A percentile compares a stretch with the other conserved stretches of the same genome.
Evolutionary conservation across 53 echinoderm and acorn worm genomes (phyloP).

Genomic region (Henricia sp.): DNA sequence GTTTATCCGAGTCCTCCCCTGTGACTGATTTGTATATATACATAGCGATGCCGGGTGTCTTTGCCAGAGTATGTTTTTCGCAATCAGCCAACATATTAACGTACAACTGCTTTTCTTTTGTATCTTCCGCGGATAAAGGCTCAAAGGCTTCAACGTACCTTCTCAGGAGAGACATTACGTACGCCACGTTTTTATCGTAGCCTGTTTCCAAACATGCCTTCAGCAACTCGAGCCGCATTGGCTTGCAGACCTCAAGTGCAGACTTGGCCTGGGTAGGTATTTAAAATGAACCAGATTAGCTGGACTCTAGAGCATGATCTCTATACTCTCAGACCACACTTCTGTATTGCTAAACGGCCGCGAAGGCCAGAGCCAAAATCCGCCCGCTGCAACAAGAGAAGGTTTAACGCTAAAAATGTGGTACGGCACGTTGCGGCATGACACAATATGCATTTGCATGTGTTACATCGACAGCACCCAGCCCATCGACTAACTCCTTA

Average conservation of each 20-base stretch:
- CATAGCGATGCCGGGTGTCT: neutral
- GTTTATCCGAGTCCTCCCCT: conserved; percentile 25
- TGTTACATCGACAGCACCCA: too few relatives aligned
- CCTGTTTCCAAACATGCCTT: conserved; percentile 19
- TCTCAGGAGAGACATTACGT: conserved; percentile 23
- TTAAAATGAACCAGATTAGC: too few relatives aligned
- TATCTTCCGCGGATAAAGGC: neutral
- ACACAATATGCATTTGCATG: too few relatives aligned
- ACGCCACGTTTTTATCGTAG: conserved; percentile 17
- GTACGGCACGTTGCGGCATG: too few relatives aligned
- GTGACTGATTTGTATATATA: too few relatives aligned
- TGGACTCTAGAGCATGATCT: too few relatives aligned
- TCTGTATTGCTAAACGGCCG: too few relatives aligned
- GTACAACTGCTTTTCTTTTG: conserved; percentile 1
- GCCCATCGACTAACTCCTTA: too few relatives aligned
- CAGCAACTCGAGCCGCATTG: neutral
- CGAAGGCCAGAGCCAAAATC: too few relatives aligned
- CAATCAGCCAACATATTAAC: neutral
- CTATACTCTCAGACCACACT: too few relatives aligned
- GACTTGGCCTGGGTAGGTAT: neutral
- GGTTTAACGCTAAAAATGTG: too few relatives aligned
- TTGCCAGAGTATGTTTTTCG: conserved; percentile 4
- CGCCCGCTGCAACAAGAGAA: too few relatives aligned
- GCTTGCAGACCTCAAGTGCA: neutral
- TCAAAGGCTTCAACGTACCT: conserved; percentile 7